Conservation (phyloP, 2,113 vertebrate species). For the Girardinichthys multiradiatus region DNA sequence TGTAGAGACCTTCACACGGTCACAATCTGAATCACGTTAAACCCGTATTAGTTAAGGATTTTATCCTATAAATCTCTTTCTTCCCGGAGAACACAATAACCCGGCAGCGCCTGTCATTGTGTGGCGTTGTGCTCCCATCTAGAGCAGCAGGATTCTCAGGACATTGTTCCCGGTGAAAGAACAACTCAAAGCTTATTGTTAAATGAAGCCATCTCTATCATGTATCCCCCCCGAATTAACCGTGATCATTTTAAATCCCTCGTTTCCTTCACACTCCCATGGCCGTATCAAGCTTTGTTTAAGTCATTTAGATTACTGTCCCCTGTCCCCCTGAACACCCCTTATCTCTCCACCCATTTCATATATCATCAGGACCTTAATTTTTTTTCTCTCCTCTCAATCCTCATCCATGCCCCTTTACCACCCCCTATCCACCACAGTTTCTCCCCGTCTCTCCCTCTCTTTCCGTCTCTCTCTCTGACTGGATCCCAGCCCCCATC, state of each 20-base stretch:
- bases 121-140: constrained; percentile 57
- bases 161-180: constrained; percentile 75
- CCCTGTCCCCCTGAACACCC: constrained; percentile 70
- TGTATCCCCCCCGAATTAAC: constrained; percentile 78
- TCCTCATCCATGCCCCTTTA: constrained; percentile 66
- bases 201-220: constrained; percentile 77
- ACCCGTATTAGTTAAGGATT: constrained; percentile 76
- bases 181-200: constrained; percentile 79
- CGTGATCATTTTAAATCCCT: constrained; percentile 78
- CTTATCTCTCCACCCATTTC: constrained; percentile 79
- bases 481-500: constrained; percentile 72
- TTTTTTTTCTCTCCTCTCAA: constrained; percentile 66
- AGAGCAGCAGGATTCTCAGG: constrained; percentile 72
- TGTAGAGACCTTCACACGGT: constrained; percentile 61
- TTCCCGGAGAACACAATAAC: constrained; percentile 76
- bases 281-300: constrained; percentile 80
- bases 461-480: constrained; percentile 43
- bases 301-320: constrained; percentile 80
- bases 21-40: constrained; percentile 77
- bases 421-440: constrained; percentile 68
- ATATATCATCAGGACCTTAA: constrained; percentile 80
- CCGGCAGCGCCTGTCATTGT: constrained; percentile 69
- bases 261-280: constrained; percentile 77
- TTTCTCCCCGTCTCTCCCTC: constrained; percentile 42
- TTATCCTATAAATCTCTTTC: constrained; percentile 74